These are phyloP conservation scores for Chrysolina haemoptera DNA, from an alignment of 2,888 invertebrate species.

Conservation along the genomic window DNA sequence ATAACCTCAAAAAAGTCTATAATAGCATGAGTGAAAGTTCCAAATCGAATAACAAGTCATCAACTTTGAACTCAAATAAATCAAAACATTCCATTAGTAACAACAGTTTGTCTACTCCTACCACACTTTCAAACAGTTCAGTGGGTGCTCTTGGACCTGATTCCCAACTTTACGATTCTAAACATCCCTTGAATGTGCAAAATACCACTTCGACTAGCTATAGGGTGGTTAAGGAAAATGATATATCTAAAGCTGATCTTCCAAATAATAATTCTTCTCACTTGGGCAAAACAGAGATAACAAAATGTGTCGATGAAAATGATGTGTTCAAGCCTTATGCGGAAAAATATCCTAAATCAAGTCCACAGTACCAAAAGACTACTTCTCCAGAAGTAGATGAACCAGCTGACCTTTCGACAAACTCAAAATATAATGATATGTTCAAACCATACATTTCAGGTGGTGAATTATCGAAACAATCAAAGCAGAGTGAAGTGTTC, in stretches of 20 bases:
- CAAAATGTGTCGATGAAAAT: not conserved
- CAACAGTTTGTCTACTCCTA: not conserved
- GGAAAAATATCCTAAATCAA: not conserved
- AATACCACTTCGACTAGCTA: not conserved
- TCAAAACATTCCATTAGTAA: slow-evolving; percentile 19
- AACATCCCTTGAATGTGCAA: not conserved
- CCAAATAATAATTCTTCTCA: not conserved
- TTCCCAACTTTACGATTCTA: not conserved
- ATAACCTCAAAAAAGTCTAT: slow-evolving; percentile 63
- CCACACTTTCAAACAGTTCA: not conserved
- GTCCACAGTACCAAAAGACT: not conserved
- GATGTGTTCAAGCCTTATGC: slow-evolving; percentile 22
- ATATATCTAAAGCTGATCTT: not conserved
- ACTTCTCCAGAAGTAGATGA: slow-evolving; percentile 18
- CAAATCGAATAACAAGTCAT: slow-evolving; percentile 24
- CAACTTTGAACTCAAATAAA: not conserved
- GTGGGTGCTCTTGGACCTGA: not conserved
- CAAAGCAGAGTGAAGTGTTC: slow-evolving; percentile 14
- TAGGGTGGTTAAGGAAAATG: not conserved
- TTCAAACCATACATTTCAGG: slow-evolving; percentile 27
- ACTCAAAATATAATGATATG: slow-evolving; percentile 27
- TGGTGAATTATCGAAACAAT: not conserved
- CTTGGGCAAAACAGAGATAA: not conserved
- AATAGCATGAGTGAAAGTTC: slow-evolving; percentile 46
- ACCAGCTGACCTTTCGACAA: slow-evolving; percentile 29